These are phyloP conservation scores for Barnardius zonarius DNA, from an alignment of 2,113 vertebrate genomes.

Conservation along the genomic window DNA sequence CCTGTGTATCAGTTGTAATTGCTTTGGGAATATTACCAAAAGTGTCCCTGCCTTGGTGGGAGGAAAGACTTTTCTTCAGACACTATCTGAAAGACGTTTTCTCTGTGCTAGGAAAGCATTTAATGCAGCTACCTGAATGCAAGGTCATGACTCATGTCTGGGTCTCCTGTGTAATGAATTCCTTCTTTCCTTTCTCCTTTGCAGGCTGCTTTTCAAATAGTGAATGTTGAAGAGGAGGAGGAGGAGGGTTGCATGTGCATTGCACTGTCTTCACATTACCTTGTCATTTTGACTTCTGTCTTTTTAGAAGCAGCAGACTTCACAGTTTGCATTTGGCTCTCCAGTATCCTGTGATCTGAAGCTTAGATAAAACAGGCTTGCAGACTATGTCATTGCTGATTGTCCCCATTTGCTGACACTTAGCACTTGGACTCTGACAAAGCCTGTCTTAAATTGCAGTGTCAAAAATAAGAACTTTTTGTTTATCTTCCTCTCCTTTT, in stretches of 20 bases:
- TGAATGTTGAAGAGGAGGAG: not conserved
- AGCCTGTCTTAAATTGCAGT: not conserved
- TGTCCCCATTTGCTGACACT: constrained; percentile 8
- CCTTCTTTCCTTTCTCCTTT: not conserved
- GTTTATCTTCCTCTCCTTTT: not conserved
- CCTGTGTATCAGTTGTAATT: not conserved
- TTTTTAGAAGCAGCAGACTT: not conserved
- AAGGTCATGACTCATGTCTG: not conserved
- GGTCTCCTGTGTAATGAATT: not conserved
- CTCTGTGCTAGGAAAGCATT: not conserved
- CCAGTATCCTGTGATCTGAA: not conserved
- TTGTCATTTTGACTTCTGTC: constrained; percentile 15
- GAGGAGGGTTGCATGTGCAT: not conserved
- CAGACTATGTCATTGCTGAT: not conserved
- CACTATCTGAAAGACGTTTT: not conserved
- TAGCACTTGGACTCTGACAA: not conserved
- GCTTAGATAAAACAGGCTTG: not conserved
- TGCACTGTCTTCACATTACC: not conserved
- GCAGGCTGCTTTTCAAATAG: not conserved
- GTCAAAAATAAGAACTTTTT: constrained; percentile 13
- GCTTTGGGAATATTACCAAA: not conserved
- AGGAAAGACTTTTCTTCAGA: not conserved
- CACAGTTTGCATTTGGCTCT: not conserved
- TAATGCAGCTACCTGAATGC: not conserved
- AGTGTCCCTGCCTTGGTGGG: not conserved